These are phyloP conservation scores for Graptemys geographica DNA, from an alignment of 2,797 vertebrate genomes.

Conservation along the genomic window DNA sequence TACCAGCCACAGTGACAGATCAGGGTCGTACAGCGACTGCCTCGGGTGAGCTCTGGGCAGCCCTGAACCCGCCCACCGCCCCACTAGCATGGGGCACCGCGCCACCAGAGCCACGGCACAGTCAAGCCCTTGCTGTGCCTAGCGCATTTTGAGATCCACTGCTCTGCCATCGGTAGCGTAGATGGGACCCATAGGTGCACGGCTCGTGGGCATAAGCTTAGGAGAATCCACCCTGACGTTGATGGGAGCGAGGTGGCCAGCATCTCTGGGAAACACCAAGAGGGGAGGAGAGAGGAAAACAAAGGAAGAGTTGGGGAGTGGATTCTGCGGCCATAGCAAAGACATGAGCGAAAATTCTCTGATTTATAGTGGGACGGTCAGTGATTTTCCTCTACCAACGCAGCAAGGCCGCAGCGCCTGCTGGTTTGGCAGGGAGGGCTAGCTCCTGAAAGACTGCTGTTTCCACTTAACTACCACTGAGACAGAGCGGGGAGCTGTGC, in stretches of 20 bases:
- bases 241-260: not conserved
- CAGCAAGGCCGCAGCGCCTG: not conserved
- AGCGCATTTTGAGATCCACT: no score
- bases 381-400: not conserved
- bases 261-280: not conserved
- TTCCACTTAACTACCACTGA: not conserved
- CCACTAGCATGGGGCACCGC: no score
- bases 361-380: not conserved
- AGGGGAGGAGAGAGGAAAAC: not conserved
- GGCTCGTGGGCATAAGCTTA: not conserved
- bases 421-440: not conserved
- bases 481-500: not conserved
- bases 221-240: not conserved
- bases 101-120: no score
- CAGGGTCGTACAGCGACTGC: not conserved
- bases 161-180: no score
- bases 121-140: no score
- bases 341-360: not conserved
- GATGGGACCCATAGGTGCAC: not conserved
- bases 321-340: not conserved
- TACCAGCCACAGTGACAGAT: not conserved
- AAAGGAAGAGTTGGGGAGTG: rapidly evolving
- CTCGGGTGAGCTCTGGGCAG: not conserved
- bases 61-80: rapidly evolving
- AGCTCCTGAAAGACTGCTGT: not conserved